phyloP scores from a whole-genome alignment of 2,797 vertebrate species.

The Argya squamiceps region DNA sequence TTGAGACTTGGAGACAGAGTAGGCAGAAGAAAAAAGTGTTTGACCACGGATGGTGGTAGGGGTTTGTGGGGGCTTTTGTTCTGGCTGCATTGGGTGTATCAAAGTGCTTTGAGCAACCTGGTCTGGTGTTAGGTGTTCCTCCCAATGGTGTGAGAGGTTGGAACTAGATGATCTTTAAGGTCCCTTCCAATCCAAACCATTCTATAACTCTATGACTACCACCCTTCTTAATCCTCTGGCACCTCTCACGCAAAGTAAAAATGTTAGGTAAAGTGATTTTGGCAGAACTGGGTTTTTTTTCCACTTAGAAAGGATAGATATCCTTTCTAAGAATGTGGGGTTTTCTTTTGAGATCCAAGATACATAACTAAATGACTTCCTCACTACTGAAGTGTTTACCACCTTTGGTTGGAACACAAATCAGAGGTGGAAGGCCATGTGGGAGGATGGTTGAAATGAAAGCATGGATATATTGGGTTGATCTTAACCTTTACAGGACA shows the following conservation, averaged over 20 bases:
- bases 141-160: too few relatives aligned
- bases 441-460: neutral
- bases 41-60: rapidly evolving
- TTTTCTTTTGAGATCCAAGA: neutral
- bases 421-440: neutral
- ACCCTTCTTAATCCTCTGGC: neutral
- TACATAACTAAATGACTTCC: neutral
- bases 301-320: neutral
- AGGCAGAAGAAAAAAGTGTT: neutral
- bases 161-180: neutral
- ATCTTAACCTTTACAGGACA: neutral
- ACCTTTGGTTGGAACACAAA: neutral
- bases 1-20: neutral
- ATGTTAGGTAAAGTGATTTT: neutral
- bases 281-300: neutral
- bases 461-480: rapidly evolving
- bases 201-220: neutral
- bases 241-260: neutral
- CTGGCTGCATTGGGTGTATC: neutral
- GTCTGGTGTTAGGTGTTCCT: neutral
- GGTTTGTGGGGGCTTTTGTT: neutral
- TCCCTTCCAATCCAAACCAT: neutral
- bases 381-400: neutral
- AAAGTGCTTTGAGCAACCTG: neutral
- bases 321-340: neutral